Percentiles rank a stretch among this genome's conserved stretches.
Evolutionary conservation across 2,113 vertebrate genomes (phyloP).

Genomic region (Columba janthina): DNA sequence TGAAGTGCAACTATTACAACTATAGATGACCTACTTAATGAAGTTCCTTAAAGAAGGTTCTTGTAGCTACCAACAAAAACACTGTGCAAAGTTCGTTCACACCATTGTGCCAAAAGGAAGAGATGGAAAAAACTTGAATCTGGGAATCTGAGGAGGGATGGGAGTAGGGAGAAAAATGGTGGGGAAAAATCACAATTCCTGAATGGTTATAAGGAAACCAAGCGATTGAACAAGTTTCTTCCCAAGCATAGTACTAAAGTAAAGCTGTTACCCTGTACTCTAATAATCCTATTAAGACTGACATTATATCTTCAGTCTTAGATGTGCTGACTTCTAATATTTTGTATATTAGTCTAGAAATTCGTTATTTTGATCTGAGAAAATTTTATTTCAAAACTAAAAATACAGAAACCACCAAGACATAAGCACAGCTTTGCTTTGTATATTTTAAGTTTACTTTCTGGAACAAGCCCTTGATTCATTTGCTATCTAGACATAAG

Average conservation of each 20-base stretch:
- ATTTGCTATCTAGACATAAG: not conserved
- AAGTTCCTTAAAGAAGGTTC: not conserved
- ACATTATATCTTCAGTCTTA: not conserved
- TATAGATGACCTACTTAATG: not conserved
- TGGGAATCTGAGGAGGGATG: not conserved
- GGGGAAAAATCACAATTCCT: not conserved
- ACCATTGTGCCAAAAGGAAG: not conserved
- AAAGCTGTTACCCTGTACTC: not conserved
- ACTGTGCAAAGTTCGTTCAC: not conserved
- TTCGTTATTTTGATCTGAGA: not conserved
- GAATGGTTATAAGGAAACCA: not conserved
- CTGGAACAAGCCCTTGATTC: not conserved
- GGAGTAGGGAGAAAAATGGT: not conserved
- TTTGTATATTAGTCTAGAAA: not conserved
- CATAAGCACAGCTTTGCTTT: not conserved
- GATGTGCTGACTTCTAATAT: not conserved
- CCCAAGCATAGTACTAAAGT: not conserved
- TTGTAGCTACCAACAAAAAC: not conserved
- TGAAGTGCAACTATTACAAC: not conserved
- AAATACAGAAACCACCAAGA: not conserved
- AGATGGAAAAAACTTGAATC: not conserved
- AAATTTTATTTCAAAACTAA: not conserved
- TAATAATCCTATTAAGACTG: not conserved
- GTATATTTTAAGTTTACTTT: not conserved
- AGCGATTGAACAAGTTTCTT: not conserved